A percentile compares a stretch with the other conserved stretches of the same genome.
Evolutionary conservation across 2,113 vertebrate genomes (phyloP).

Genomic region (Cervus canadensis): DNA sequence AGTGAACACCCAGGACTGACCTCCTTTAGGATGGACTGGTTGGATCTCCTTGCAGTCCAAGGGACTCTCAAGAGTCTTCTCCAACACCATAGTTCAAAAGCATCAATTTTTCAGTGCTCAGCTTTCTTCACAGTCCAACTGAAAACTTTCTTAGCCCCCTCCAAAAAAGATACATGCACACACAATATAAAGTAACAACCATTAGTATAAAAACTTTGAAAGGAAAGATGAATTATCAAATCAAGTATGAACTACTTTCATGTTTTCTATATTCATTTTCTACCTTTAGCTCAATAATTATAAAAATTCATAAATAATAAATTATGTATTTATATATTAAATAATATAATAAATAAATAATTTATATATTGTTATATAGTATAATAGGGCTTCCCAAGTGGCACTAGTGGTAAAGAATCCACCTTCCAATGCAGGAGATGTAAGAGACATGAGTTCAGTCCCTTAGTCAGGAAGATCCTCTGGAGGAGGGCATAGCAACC

Average conservation of each 20-base stretch:
- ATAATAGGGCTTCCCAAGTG: neutral
- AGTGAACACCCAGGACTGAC: too few species aligned
- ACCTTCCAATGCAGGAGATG: neutral
- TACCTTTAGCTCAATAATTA: neutral
- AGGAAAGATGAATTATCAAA: conserved; percentile 17
- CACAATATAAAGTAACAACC: neutral
- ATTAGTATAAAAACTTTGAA: neutral
- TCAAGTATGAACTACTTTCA: neutral
- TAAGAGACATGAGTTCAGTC: neutral
- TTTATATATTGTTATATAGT: neutral
- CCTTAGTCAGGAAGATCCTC: neutral
- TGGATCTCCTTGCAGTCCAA: too few species aligned
- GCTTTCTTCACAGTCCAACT: too few species aligned
- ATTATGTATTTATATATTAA: neutral
- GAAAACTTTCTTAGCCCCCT: neutral
- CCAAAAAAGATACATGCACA: neutral
- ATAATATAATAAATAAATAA: neutral
- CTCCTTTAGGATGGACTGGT: too few species aligned
- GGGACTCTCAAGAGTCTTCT: too few species aligned
- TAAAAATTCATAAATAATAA: neutral
- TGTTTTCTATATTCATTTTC: neutral
- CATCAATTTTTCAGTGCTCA: too few species aligned
- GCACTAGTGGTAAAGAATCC: neutral
- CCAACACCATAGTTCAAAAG: too few species aligned
- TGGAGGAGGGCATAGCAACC: neutral